A percentile compares a stretch with the other conserved stretches of the same genome.
These are phyloP conservation scores for Drosophila macrothrix DNA, from an alignment of 2,888 invertebrate genomes.

Conservation along the genomic window DNA sequence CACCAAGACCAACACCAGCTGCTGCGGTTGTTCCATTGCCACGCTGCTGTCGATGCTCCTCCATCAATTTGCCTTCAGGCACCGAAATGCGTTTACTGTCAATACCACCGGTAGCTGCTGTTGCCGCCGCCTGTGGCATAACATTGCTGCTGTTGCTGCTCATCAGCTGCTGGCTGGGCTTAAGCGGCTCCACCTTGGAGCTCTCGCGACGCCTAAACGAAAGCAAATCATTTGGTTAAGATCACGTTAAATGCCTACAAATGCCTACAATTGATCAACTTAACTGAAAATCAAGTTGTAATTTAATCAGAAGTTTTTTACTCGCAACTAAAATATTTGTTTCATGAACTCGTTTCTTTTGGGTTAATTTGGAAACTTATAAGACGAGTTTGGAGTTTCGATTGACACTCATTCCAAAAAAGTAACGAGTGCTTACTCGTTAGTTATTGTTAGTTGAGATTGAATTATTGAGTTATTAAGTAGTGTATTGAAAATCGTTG, in stretches of 20 bases:
- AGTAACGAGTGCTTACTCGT: background rate
- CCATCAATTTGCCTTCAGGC: slow-evolving; percentile 82
- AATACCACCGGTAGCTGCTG: slow-evolving; percentile 24
- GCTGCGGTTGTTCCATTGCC: slow-evolving; percentile 72
- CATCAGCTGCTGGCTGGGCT: slow-evolving; percentile 85
- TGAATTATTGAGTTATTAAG: background rate
- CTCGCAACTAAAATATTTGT: background rate
- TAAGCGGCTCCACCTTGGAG: slow-evolving; percentile 80
- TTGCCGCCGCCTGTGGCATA: background rate
- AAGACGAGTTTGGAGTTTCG: background rate
- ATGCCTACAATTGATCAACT: background rate
- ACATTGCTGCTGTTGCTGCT: slow-evolving; percentile 82
- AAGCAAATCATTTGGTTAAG: background rate
- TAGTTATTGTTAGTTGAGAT: background rate
- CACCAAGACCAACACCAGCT: slow-evolving; percentile 2
- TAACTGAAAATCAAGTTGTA: background rate
- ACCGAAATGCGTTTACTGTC: slow-evolving; percentile 83
- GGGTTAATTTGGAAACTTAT: too few relatives aligned
- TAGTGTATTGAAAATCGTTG: background rate
- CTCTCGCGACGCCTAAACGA: slow-evolving; percentile 88
- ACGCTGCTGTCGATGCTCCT: slow-evolving; percentile 82
- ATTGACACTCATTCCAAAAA: background rate
- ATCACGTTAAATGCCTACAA: background rate
- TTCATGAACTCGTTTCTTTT: background rate
- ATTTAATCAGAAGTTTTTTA: background rate